Evolutionary conservation across 2,888 invertebrate genomes (phyloP), one percentile per base, ranked within the genome.

Genomic region (Gymnosoma rotundatum): DNA sequence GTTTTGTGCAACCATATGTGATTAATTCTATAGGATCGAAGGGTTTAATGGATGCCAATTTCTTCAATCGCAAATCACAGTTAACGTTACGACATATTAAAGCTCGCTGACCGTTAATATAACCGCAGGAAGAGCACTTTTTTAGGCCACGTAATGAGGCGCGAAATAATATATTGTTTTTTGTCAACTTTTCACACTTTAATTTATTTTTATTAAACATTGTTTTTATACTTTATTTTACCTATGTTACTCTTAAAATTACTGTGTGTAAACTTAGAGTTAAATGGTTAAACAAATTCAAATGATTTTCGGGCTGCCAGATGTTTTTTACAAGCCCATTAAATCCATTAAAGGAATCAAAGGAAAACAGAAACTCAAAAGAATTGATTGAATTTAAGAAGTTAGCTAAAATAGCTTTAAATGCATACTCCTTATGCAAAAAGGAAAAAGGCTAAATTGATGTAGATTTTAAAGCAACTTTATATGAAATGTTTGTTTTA

Each of bases 111-210:
- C 96, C 96, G 91, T 96, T 97, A 85, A 94, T 94, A 1, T 94
- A 94, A 0, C 95, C 95, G 92, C 97, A 97, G 88, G 95, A 95
- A 0, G 94, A 94, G 89, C 96, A 97, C 89, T 95, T 95, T 86
- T 95, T 93, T 0, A 96, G 94, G 7, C 96, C 96, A 67, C 96
- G 90, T 45, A 90, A 79, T 14, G 88, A 87, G 5, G 85, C 85
- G 7, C 88, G 81, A 42, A 36, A 70, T 25, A 81, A 50, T 12
- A 84, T 45, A 72, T 70, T 80, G 8, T 48, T 74, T 70, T 72
- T 75, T 20, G 54, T 61, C 52, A 78, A 56, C 20, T 69, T 75
- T 36, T 56, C 74, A 60, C 73, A 58, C 32, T 69, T 67, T 16
- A 38, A 16, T 58, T 74, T 67, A 73, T 32, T 75, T 48, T 63